Percentiles rank a stretch among this genome's conserved stretches.
Conservation (phyloP, 1,140 invertebrate genomes). For the Phenacoccus solenopsis region DNA sequence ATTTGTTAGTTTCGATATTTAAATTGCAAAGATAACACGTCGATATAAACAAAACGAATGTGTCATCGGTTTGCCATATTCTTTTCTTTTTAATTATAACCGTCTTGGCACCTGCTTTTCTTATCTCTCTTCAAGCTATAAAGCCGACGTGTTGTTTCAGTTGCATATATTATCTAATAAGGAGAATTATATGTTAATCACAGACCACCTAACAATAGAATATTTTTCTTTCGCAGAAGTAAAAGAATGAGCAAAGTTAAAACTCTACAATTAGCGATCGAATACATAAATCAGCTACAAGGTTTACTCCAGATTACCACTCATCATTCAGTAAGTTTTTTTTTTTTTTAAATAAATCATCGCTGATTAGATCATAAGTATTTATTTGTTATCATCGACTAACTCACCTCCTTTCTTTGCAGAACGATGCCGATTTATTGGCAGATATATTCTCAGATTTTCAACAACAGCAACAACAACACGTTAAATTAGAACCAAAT, state of each 20-base stretch:
- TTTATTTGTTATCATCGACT: not conserved
- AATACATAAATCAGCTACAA: conserved; percentile 35
- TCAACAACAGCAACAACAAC: conserved; percentile 9
- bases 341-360: not conserved
- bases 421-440: conserved; percentile 1
- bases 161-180: not conserved
- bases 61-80: not conserved
- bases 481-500: conserved; percentile 8
- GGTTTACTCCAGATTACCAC: conserved; percentile 27
- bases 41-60: not conserved
- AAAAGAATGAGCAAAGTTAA: conserved; percentile 38
- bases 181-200: not conserved
- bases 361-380: not conserved
- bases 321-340: conserved; percentile 16
- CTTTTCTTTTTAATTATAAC: not conserved
- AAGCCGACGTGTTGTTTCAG: not conserved
- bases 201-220: conserved; percentile 5
- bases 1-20: not conserved
- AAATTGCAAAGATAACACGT: not conserved
- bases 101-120: not conserved
- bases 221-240: conserved; percentile 27
- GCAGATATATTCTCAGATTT: conserved; percentile 7
- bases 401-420: not conserved
- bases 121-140: not conserved
- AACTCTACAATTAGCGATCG: conserved; percentile 35